Evolutionary conservation across 2,888 invertebrate species (phyloP), one percentile per base, ranked within the genome.

Genomic region (Corbicula japonica): DNA sequence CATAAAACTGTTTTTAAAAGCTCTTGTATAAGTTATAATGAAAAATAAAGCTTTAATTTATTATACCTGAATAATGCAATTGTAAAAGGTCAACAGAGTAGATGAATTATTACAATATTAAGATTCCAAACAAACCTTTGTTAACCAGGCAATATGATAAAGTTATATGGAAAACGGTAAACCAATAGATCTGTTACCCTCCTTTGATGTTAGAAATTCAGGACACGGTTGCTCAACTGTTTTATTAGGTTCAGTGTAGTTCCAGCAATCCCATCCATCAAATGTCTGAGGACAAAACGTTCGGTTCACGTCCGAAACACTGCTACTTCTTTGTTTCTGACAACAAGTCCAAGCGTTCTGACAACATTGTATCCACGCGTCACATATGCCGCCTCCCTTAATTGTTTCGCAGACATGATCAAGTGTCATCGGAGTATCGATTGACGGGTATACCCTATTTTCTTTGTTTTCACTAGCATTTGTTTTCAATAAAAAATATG

Each of bases 231-330:
- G 63, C 10, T n/a, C 30, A 52, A 74, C 86, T 76, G 15, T 74
- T 71, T 30, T 63, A 69, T 30, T 86, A 2, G 87, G 76, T 1
- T 32, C 28, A 8, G 89, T 83, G 52, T 86, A 88, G 38, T 85
- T 86, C 89, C 90, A 91, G 65, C 91, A 91, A 6, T 85, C 79
- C 80, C 85, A 91, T 2, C 91, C 90, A 38, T 90, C 90, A 89
- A 90, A 91, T 28, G 90, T 90, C 12, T 88, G 79, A 1, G 84
- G 86, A 58, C 91, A 91, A 15, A 83, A 77, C 15, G 26, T 18
- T 21, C 72, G 68, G 48, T 85, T 83, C n/a, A 46, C 41, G 1
- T 38, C 44, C 1, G 73, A 75, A 15, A 21, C 32, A 8, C 68
- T 71, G 1, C 70, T 46, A 12, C 50, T 48, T 4, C 82, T 35